Conservation (phyloP, 2,113 vertebrate genomes). For the Malurus elegans region DNA sequence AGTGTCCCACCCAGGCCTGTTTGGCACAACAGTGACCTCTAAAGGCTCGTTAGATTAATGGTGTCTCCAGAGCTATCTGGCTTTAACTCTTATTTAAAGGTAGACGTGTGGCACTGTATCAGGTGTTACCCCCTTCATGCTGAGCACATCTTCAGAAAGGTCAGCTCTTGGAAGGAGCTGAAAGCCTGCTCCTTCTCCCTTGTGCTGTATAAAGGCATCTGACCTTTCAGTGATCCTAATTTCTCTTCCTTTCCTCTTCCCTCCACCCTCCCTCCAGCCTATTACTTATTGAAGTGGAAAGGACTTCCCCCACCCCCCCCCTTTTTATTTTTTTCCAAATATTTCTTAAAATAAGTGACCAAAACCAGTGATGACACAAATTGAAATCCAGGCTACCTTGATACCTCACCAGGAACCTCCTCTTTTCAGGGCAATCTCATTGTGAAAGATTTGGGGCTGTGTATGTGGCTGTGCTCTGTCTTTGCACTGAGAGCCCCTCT, state of each 20-base stretch:
- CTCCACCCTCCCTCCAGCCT: background rate
- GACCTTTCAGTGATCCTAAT: constrained; percentile 73
- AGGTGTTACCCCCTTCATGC: constrained; percentile 55
- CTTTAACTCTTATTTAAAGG: constrained; percentile 69
- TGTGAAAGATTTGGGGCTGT: background rate
- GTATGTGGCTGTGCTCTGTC: background rate
- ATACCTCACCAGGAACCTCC: background rate
- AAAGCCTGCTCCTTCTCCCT: constrained; percentile 52
- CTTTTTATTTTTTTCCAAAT: background rate
- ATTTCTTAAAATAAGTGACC: background rate
- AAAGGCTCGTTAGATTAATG: constrained; percentile 63
- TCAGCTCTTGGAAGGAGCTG: constrained; percentile 65
- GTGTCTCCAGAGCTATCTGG: constrained; percentile 45
- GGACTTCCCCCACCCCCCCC: background rate
- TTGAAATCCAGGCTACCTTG: background rate
- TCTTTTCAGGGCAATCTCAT: background rate
- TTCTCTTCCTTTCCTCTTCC: constrained; percentile 26
- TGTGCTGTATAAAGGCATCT: constrained; percentile 59
- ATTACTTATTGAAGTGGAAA: constrained; percentile 49
- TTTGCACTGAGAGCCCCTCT: background rate
- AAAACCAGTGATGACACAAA: background rate
- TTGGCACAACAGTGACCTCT: constrained; percentile 64
- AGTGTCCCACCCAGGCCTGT: background rate
- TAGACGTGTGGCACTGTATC: constrained; percentile 45
- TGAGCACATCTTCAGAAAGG: constrained; percentile 73